A percentile compares a stretch with the other conserved stretches of the same genome.
phyloP scores from a whole-genome alignment of 2,797 vertebrate genomes.

The Thaleichthys pacificus region DNA sequence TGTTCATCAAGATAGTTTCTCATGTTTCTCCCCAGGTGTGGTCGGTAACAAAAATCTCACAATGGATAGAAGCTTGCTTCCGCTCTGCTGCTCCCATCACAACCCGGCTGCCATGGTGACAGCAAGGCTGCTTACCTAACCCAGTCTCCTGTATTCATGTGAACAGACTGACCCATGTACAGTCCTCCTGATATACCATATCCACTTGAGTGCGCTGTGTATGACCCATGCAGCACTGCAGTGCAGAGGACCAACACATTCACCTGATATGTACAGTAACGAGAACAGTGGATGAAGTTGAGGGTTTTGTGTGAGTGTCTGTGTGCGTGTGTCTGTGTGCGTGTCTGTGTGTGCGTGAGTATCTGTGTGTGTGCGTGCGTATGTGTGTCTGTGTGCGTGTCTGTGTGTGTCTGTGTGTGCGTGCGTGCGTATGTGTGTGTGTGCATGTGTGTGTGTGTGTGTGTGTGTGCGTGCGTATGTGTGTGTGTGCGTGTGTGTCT shows the following conservation, averaged over 20 bases:
- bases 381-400: too few relatives aligned
- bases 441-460: not conserved
- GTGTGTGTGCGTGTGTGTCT: not conserved
- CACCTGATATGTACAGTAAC: not conserved
- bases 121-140: not conserved
- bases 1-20: not conserved
- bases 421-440: not conserved
- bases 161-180: not conserved
- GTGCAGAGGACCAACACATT: not conserved
- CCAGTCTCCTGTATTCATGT: not conserved
- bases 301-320: not conserved
- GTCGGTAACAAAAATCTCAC: not conserved
- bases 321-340: too few relatives aligned
- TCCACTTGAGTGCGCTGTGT: too few relatives aligned
- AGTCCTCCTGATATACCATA: too few relatives aligned
- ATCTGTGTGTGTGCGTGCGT: too few relatives aligned
- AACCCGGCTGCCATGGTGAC: not conserved
- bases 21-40: not conserved
- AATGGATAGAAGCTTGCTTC: too few relatives aligned
- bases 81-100: not conserved
- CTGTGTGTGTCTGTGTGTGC: too few relatives aligned
- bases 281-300: not conserved
- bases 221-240: not conserved
- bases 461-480: not conserved
- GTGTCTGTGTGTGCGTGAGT: too few relatives aligned